Conservation (phyloP, 2,888 invertebrate genomes). For the Parnassius apollo region DNA sequence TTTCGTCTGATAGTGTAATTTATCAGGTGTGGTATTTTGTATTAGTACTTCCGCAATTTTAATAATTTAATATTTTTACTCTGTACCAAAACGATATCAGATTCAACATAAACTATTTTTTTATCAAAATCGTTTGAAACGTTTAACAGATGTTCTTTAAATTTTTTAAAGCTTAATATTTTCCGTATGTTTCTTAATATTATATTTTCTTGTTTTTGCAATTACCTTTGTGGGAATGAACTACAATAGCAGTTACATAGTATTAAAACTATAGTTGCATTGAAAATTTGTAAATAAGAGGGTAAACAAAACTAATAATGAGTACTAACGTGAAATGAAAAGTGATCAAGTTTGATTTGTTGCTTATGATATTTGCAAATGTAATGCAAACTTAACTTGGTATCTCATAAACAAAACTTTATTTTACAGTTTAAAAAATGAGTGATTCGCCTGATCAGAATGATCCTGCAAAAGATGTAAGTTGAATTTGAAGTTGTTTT, state of each 20-base stretch:
- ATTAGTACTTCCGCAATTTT: not conserved
- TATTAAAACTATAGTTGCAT: not conserved
- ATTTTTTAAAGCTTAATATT: constrained; percentile 7
- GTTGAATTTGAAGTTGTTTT: constrained; percentile 30
- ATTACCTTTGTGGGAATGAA: not conserved
- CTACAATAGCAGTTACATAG: not conserved
- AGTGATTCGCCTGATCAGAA: constrained; percentile 69
- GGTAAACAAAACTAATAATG: constrained; percentile 15
- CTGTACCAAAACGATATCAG: constrained; percentile 3
- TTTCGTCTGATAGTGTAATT: constrained; percentile 8
- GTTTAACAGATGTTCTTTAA: not conserved
- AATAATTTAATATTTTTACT: not conserved
- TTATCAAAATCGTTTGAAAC: constrained; percentile 20
- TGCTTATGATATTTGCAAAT: too few species aligned
- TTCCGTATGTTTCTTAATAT: not conserved
- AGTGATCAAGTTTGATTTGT: too few species aligned
- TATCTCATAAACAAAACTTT: too few species aligned
- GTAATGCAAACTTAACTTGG: too few species aligned
- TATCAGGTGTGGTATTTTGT: not conserved
- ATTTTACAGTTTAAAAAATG: constrained; percentile 44
- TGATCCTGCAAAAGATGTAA: constrained; percentile 73
- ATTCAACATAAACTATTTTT: constrained; percentile 40
- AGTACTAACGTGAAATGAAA: too few species aligned
- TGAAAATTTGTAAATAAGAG: not conserved
- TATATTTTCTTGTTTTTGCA: not conserved